Base-by-base conservation (phyloP, 2,113 vertebrate species). In the Bucco capensis region DNA sequence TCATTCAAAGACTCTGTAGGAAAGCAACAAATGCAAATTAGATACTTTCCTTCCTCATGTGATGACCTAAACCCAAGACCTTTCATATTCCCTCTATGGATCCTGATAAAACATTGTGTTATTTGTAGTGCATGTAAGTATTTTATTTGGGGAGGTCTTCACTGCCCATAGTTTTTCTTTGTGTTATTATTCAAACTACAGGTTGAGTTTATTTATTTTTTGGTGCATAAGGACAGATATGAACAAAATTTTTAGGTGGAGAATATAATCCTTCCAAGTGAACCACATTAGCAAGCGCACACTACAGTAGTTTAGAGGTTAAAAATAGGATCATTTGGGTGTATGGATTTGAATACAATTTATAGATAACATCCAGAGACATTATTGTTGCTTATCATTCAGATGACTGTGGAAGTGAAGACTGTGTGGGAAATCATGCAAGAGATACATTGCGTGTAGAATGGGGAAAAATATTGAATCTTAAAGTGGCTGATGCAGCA, bases 281-380 rank as follows among this genome's bases (percentile, higher is more conserved):
- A 96, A 95, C 78, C 3, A 23, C 89, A 84, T 90, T 33, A 92
- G 87, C 51, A 92, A 94, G 92, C 58, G 73, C 92, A 95, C 67
- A 92, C 81, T 79, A 86, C 54, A 78, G 86, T 95, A 88, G 89
- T 94, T 96, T 95, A 93, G 74, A 96, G 91, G 97, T 96, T 97
- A 96, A 97, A 96, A 96, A 94, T 94, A 96, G 74, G 73, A 94
- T 96, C 86, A 78, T 96, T 93, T 96, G 83, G 83, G 94, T 94
- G 90, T 18, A 27, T 94, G 94, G 86, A 97, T 97, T 88, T 96
- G 93, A 97, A 96, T 96, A 92, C 96, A 96, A 97, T 97, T 97
- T 97, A 96, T 94, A 96, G 95, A 97, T 97, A 95, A 94, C 83
- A 95, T 95, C 85, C 89, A 95, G 89, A 97, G 74, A 96, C 92